Conservation (phyloP, 2,113 vertebrate species). For the Cinclus cinclus region DNA sequence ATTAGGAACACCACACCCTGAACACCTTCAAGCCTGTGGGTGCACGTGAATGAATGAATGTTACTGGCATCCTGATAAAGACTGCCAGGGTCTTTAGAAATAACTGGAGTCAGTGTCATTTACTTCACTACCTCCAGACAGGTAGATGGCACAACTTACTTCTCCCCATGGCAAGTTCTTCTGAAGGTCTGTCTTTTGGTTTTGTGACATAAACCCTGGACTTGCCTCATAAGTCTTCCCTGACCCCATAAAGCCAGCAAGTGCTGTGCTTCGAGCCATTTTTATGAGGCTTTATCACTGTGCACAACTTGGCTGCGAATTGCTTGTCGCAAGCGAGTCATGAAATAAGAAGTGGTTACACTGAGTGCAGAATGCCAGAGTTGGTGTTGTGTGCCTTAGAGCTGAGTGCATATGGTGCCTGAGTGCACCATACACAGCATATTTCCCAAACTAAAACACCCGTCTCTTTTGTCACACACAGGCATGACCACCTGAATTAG, state of each 20-base stretch:
- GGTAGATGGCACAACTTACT: neutral
- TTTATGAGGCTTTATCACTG: neutral
- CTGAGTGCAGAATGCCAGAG: neutral
- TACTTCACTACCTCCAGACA: neutral
- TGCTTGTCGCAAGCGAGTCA: neutral
- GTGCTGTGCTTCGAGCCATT: neutral
- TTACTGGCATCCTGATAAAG: neutral
- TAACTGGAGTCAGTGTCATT: neutral
- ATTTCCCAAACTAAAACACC: neutral
- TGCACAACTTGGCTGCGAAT: neutral
- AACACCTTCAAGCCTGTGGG: neutral
- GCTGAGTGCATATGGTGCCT: neutral
- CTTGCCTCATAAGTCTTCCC: rapidly evolving
- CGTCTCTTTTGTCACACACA: neutral
- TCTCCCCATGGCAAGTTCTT: neutral
- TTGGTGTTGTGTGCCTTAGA: neutral
- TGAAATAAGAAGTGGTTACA: neutral
- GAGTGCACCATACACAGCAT: rapidly evolving
- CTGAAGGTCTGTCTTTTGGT: neutral
- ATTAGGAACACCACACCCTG: neutral
- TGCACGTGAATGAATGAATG: neutral
- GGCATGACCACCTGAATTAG: neutral
- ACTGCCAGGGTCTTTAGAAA: neutral
- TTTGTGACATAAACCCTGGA: neutral
- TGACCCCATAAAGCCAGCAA: neutral